Percentiles rank a stretch among this genome's conserved stretches.
Evolutionary conservation across 2,113 vertebrate genomes (phyloP).

Genomic region (Lophura nycthemera): DNA sequence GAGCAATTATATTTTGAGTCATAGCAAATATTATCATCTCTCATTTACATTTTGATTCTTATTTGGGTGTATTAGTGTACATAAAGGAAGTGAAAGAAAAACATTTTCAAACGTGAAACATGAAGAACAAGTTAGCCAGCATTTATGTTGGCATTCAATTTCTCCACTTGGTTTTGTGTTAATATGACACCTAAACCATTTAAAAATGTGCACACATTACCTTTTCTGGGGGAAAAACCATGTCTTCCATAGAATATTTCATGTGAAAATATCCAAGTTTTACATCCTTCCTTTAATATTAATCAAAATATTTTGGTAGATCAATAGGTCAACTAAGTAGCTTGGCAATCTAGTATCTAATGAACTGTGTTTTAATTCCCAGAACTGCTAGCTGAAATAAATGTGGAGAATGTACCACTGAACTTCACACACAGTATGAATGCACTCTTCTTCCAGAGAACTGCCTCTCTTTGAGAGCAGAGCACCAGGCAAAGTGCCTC

Average conservation of each 20-base stretch:
- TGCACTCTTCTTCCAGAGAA: neutral
- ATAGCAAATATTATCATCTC: constrained; percentile 1
- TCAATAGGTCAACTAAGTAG: constrained; percentile 34
- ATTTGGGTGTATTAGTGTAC: neutral
- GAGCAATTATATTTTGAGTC: neutral
- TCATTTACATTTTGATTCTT: neutral
- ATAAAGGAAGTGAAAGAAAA: neutral
- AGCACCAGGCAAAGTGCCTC: neutral
- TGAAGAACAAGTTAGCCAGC: neutral
- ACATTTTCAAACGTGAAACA: constrained; percentile 29
- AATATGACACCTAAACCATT: constrained; percentile 20
- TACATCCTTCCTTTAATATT: constrained; percentile 33
- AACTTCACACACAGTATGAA: neutral
- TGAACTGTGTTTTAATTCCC: neutral
- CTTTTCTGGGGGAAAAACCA: neutral
- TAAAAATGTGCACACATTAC: constrained; percentile 34
- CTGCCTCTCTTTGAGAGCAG: neutral
- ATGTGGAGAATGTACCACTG: neutral
- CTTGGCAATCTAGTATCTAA: constrained; percentile 6
- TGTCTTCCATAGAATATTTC: constrained; percentile 36
- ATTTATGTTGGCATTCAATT: constrained; percentile 40
- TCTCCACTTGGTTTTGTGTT: constrained; percentile 19
- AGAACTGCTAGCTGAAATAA: neutral
- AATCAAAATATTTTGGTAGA: constrained; percentile 62
- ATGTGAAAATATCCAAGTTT: constrained; percentile 34